Evolutionary conservation across 2,888 invertebrate species (phyloP), one percentile per base, ranked within the genome.

Genomic region (Dexiosoma caninum): DNA sequence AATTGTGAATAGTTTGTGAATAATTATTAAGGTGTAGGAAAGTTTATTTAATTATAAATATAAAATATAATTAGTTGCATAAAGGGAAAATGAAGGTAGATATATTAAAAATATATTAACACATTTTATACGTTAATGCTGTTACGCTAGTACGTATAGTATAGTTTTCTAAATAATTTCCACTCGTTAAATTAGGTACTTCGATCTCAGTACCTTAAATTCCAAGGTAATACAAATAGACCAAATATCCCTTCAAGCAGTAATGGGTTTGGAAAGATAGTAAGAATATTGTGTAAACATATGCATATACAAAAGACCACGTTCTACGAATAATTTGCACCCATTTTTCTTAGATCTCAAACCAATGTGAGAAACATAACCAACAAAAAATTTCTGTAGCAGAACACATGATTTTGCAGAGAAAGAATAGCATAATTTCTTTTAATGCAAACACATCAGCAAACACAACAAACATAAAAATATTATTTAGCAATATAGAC

Each of bases 181-280:
- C 8, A 19, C n/a, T 30, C 12, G 16, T 1, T 1, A 8, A 44
- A 19, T 55, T 53, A 81, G 80, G 35, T 81, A 21, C 35, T 72
- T 16, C 67, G 76, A n/a, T 77, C 77, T 0, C 80, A 81, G 23
- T 77, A 76, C 23, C 10, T 81, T 8, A 19, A 76, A 21, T 16
- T 66, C 6, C 53, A 59, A 64, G 19, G 30, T 9, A 69, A 23
- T 21, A 4, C 12, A 9, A 8, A 12, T 14, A 2, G 6, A 9
- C 64, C 10, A 1, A 7, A 21, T 10, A 53, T n/a, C 0, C 9
- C 35, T 10, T 8, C 10, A 14, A 60, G n/a, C 7, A 71, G 51
- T 7, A 49, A 19, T n/a, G 10, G 0, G 1, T 6, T 35, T 23
- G 53, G 14, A 19, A 19, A 53, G 44, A 27, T n/a, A 2, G 69